Evolutionary conservation across 2,888 invertebrate genomes (phyloP).

Genomic region (Philonicus albiceps): DNA sequence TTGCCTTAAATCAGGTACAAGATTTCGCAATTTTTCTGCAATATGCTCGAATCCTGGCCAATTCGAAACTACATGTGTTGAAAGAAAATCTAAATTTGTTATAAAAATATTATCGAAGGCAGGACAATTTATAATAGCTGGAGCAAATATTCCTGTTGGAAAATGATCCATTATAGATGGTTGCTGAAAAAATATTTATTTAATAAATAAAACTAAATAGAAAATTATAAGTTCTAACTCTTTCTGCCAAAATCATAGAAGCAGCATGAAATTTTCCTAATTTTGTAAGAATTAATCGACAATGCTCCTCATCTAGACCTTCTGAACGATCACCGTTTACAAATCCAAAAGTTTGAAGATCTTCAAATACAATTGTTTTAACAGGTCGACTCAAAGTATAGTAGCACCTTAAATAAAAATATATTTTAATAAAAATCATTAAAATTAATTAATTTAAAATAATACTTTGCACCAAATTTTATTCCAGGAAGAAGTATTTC

Average conservation of each 20-base stretch:
- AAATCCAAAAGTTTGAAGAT: constrained; percentile 64
- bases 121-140: neutral
- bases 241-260: constrained; percentile 66
- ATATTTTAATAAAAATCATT: neutral
- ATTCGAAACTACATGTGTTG: constrained; percentile 59
- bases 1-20: constrained; percentile 58
- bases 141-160: neutral
- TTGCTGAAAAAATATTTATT: constrained; percentile 49
- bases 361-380: constrained; percentile 61
- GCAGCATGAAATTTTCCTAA: constrained; percentile 67
- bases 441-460: neutral
- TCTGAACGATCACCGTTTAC: constrained; percentile 64
- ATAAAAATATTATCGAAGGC: constrained; percentile 11
- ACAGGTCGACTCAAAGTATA: constrained; percentile 58
- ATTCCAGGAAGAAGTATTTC: constrained; percentile 60
- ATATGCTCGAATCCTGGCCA: constrained; percentile 64
- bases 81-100: constrained; percentile 22
- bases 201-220: neutral
- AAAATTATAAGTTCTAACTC: constrained; percentile 55
- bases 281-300: constrained; percentile 63
- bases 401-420: constrained; percentile 55
- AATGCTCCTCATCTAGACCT: constrained; percentile 67
- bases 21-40: constrained; percentile 60
- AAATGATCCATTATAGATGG: constrained; percentile 43
- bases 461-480: constrained; percentile 58